phyloP scores from a whole-genome alignment of 2,888 invertebrate genomes.

The Drosophila phalerata region DNA sequence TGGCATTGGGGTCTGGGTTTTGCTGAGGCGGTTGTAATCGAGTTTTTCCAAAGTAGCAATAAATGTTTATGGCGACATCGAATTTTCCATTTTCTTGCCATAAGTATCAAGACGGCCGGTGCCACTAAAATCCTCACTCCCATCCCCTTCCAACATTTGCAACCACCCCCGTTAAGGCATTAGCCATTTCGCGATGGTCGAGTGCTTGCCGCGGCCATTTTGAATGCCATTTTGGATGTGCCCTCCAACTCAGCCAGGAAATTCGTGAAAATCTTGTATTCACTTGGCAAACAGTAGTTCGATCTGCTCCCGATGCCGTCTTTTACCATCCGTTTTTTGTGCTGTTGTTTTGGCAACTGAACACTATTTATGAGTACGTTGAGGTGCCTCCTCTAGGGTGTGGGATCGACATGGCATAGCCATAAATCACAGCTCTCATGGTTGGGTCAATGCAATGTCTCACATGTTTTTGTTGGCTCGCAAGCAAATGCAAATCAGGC shows the following conservation, averaged over 20 bases:
- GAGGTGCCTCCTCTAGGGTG: conserved; percentile 15
- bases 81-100: conserved; percentile 80
- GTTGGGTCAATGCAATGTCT: conserved; percentile 7
- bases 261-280: conserved; percentile 8
- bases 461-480: conserved; percentile 29
- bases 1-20: conserved; percentile 26
- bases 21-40: conserved; percentile 62
- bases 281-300: conserved; percentile 41
- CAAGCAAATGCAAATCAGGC: conserved; percentile 76
- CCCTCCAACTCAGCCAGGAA: conserved; percentile 5
- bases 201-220: conserved; percentile 58
- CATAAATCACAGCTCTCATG: conserved; percentile 61
- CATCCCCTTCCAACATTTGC: background rate
- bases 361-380: background rate
- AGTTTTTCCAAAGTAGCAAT: conserved; percentile 76
- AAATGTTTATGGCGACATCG: conserved; percentile 82
- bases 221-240: conserved; percentile 54
- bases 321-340: background rate
- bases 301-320: background rate
- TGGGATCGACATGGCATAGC: conserved; percentile 33
- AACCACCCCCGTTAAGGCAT: conserved; percentile 3
- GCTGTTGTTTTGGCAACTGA: conserved; percentile 5
- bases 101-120: conserved; percentile 80
- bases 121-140: conserved; percentile 41
- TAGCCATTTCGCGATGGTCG: conserved; percentile 35